Conservation (phyloP, 2,113 vertebrate species). For the Lanius collurio region DNA sequence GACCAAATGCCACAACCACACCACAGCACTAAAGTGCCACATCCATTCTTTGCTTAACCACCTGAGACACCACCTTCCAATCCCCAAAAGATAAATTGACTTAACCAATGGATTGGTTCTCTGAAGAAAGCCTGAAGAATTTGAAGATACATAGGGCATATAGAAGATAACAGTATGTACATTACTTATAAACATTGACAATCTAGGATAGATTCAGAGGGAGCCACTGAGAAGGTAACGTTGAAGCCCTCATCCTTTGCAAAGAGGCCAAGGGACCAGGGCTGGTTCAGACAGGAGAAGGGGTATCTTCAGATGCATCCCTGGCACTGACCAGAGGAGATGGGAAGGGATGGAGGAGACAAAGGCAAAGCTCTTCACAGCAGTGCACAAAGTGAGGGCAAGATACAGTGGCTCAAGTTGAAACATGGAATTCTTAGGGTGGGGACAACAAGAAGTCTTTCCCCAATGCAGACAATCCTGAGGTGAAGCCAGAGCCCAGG, state of each 20-base stretch:
- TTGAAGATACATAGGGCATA: rapidly evolving
- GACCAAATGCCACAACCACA: neutral
- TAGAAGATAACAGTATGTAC: neutral
- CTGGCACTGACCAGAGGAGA: neutral
- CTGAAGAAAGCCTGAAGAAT: neutral
- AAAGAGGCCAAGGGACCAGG: neutral
- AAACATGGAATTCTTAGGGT: neutral
- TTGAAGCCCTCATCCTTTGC: neutral
- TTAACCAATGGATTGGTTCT: neutral
- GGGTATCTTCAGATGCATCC: rapidly evolving
- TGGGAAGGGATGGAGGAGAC: rapidly evolving
- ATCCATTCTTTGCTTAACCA: neutral
- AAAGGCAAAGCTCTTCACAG: rapidly evolving
- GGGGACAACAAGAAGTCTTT: neutral
- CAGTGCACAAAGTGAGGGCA: rapidly evolving
- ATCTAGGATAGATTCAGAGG: rapidly evolving
- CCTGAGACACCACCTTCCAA: neutral
- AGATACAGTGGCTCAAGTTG: neutral
- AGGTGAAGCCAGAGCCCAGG: rapidly evolving
- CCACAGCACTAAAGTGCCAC: neutral
- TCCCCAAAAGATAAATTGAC: neutral
- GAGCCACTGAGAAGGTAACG: neutral
- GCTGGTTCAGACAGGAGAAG: neutral
- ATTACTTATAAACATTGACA: neutral
- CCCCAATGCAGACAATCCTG: rapidly evolving